A percentile compares a stretch with the other conserved stretches of the same genome.
These are phyloP conservation scores for Temnothorax ravouxi DNA, from an alignment of 2,888 invertebrate genomes.

Conservation along the genomic window DNA sequence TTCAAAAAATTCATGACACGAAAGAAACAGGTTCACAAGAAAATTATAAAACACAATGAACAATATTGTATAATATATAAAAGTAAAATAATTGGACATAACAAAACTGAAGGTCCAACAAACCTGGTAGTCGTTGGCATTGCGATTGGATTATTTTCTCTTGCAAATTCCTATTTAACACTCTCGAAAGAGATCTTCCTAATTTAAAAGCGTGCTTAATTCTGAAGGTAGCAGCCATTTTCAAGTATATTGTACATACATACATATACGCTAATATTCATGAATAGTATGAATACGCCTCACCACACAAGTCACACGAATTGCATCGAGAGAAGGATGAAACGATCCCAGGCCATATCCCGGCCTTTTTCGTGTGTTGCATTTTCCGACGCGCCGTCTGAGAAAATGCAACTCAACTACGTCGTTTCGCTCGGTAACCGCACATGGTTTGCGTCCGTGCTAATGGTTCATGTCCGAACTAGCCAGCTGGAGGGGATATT, in stretches of 20 bases:
- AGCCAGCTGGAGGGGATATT: too few species aligned
- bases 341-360: too few species aligned
- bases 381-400: too few species aligned
- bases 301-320: too few species aligned
- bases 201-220: conserved; percentile 78
- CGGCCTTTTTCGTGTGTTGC: too few species aligned
- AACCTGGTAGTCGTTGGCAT: conserved; percentile 74
- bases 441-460: too few species aligned
- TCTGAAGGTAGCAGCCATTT: conserved; percentile 81
- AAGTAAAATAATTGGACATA: neutral
- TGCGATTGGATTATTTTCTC: conserved; percentile 66
- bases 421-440: too few species aligned
- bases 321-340: too few species aligned
- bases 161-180: conserved; percentile 68
- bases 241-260: conserved; percentile 26
- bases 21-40: neutral
- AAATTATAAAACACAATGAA: neutral
- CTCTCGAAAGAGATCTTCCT: conserved; percentile 77
- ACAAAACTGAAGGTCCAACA: conserved; percentile 35
- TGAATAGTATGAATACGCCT: neutral
- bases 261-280: neutral
- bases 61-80: neutral
- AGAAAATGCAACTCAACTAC: too few species aligned
- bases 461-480: too few species aligned
- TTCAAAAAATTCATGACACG: neutral